A percentile compares a stretch with the other conserved stretches of the same genome.
These are phyloP conservation scores for Ailuropoda melanoleuca DNA, from an alignment of 2,113 vertebrate genomes.

Conservation along the genomic window DNA sequence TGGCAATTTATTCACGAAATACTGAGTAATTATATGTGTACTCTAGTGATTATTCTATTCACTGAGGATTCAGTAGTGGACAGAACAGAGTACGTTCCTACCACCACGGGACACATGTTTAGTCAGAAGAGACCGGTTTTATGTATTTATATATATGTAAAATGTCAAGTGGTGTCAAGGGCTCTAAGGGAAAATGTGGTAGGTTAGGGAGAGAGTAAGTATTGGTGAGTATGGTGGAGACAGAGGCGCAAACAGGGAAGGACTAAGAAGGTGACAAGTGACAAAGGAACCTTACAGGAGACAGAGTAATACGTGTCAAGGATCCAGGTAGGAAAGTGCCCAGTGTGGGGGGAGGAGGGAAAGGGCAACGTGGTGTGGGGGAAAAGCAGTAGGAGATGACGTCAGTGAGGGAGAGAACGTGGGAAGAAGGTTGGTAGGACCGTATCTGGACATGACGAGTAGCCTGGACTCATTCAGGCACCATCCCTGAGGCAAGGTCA, in stretches of 20 bases:
- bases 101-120: background rate
- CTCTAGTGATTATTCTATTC: background rate
- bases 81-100: background rate
- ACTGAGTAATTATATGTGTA: background rate
- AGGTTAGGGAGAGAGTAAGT: too few species aligned
- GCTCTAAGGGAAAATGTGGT: background rate
- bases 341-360: background rate
- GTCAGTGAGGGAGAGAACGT: background rate
- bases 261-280: background rate
- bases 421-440: background rate
- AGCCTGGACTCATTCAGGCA: background rate
- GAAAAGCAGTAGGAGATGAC: background rate
- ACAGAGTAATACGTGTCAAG: background rate
- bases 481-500: background rate
- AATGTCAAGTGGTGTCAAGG: background rate
- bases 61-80: background rate
- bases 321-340: background rate
- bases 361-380: background rate
- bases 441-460: background rate
- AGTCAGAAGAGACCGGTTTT: background rate
- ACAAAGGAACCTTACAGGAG: background rate
- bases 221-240: rapidly evolving
- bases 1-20: background rate
- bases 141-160: background rate
- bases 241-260: background rate